Conservation (phyloP, 2,888 invertebrate species). For the Leptothorax acervorum region DNA sequence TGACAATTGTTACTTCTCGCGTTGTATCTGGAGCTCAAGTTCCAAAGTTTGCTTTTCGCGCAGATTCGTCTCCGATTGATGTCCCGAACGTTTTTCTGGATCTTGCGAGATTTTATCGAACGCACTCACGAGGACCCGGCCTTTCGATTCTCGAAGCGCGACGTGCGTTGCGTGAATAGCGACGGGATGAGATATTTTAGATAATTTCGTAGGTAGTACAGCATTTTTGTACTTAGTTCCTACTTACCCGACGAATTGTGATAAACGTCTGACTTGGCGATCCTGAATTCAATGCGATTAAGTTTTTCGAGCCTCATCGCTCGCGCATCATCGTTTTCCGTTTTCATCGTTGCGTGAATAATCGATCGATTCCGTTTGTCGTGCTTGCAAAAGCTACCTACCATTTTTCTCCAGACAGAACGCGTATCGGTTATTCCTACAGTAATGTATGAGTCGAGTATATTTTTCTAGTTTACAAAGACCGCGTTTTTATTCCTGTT, state of each 20-base stretch:
- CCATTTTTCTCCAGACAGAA: slow-evolving; percentile 15
- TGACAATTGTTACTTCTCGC: not conserved
- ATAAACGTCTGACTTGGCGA: slow-evolving; percentile 33
- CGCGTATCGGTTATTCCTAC: slow-evolving; percentile 7
- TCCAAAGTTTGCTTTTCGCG: not conserved
- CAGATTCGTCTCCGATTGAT: not conserved
- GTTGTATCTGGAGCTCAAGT: not conserved
- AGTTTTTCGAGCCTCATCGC: not conserved
- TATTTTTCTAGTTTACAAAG: slow-evolving; percentile 43
- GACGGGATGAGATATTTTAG: slow-evolving; percentile 29
- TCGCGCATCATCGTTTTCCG: not conserved
- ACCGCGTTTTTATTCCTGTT: slow-evolving; percentile 30
- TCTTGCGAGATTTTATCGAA: not conserved
- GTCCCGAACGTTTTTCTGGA: not conserved
- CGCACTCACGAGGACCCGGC: not conserved
- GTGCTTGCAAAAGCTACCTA: slow-evolving; percentile 3
- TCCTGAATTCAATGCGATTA: slow-evolving; percentile 9
- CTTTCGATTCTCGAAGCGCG: slow-evolving; percentile 31
- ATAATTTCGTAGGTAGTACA: slow-evolving; percentile 35
- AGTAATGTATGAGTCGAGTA: slow-evolving; percentile 8
- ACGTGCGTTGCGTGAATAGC: not conserved
- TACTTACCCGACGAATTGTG: slow-evolving; percentile 48
- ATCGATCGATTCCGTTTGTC: not conserved
- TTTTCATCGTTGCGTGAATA: slow-evolving; percentile 2
- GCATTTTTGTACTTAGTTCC: slow-evolving; percentile 46